Base-by-base conservation (phyloP, 2,797 vertebrate species). In the Gymnothorax javanicus region DNA sequence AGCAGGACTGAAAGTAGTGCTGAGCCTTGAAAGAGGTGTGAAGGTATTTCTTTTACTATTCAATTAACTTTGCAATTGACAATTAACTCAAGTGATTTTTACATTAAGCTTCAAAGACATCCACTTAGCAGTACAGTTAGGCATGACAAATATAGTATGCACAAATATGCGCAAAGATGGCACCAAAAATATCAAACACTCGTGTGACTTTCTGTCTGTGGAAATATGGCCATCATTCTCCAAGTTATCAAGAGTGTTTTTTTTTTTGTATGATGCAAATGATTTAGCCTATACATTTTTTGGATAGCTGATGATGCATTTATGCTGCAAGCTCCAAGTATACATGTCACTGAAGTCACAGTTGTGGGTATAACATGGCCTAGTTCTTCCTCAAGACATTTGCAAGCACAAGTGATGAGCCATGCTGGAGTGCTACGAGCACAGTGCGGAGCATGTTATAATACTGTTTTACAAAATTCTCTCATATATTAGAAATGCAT, bases 151-250 rank as follows among this genome's bases (percentile, higher is more conserved):
- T 43, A 43, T 43, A 43, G 85, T 89, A 89, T 60, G 89, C 91
- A 89, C 88, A 82, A 92, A 90, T 85, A 83, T 60, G 89, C 91
- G 89, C 88, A 82, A 92, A 90, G 84, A 83, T 84, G 88, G 90
- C 94, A 92, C 94, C 94, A 58, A 86, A 88, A 90, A 90, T 90
- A 92, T 95, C 93, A 94, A 91, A 94, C 91, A 88, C 89, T 89
- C 85, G 90, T 89, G 91, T 90, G 90, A 85, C 50, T 56, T 2
- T 23, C n/a, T 81, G 77, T 81, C 77, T 54, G 52, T 23, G 50
- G 20, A 81, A 56, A 81, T 81, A 81, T 56, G 52, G 56, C 77
- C 9, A 87, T 89, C 84, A 20, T 87, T 86, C 9, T 43, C 52
- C 73, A 86, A 86, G 85, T 75, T 79, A 52, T 58, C 20, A 13